Evolutionary conservation across 2,888 invertebrate genomes (phyloP), one percentile per base, ranked within the genome.

Genomic region (Rotaria macrura): DNA sequence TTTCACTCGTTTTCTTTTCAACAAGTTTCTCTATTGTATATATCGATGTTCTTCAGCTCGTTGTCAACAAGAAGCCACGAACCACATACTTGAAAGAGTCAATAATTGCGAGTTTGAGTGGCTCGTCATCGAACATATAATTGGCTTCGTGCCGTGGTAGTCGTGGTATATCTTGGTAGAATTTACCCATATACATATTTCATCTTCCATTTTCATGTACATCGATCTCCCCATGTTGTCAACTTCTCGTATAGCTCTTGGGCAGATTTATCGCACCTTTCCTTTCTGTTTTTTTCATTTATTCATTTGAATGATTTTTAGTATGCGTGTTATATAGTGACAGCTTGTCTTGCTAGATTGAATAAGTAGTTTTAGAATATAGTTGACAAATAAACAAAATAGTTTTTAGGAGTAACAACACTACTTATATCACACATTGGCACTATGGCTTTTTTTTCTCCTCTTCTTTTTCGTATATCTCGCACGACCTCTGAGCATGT

Each of bases 51-150:
- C 40, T 72, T 34, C 40, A 72, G 7, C 40, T 72, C 72, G 38
- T 72, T 38, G 72, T 40, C 23, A 72, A 40, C 72, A 72, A 72
- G 72, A 72, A 72, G 72, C 40, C 72, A 72, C 38, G 72, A 49
- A 49, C 49, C 14, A 49, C 17, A 38, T 72, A 38, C 40, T 72
- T 72, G 72, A 72, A 72, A 34, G 40, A 72, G 72, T 40, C 72
- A 72, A 72, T 72, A 72, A 72, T 72, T 72, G 72, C 40, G 72
- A 72, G 72, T 72, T 72, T 23, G 72, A 72, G 72, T 72, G 72
- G 72, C 72, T 34, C 40, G 72, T 57, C 55, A 57, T 57, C 55
- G 55, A 57, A 57, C 55, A 4, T 57, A 57, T 57, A 57, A 57
- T 57, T 57, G 55, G 55, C 55, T 57, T 57, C 55, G 55, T 57